Evolutionary conservation across 2,888 invertebrate species (phyloP), one percentile per base, ranked within the genome.

Genomic region (Polydrusus pterygomalis): DNA sequence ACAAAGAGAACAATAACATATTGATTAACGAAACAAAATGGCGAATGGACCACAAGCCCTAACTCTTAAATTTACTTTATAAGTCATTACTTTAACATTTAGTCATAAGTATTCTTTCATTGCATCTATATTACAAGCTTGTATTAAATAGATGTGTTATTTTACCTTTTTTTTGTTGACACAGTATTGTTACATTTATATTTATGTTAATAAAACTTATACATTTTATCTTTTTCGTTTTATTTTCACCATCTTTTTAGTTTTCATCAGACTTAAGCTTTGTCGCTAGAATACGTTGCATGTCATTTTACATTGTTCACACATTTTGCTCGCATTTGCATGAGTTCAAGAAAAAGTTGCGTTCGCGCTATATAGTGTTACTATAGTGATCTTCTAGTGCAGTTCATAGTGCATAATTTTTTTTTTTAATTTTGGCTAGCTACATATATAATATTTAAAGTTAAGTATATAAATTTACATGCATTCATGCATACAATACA

Each of bases 101-200:
- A 54, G 25, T 11, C 1, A n/a, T 54, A 30, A 54, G n/a, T 30
- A 54, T 38, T 38, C 17, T 17, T 38, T 60, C 17, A 60, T 60
- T 38, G 58, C 58, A 60, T 60, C 56, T 54, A 54, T 20, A 20
- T 34, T 56, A 60, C 10, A 38, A 34, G 58, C 58, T 60, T 60
- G 58, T 34, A 34, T 60, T 60, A 9, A 40, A 20, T 38, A 67
- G 40, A 40, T 40, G 49, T 34, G 11, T 56, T 58, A 45, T 43
- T 25, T 38, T 49, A 10, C 30, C 7, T n/a, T 25, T 69, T 43
- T 60, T 70, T 49, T 38, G 13, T 54, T 18, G n/a, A 69, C 69
- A 69, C 58, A 69, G 56, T 54, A 51, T 54, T 73, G 65, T 73
- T 73, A 64, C 30, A 34, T 63, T 71, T 70, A 62, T 64, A 25